Base-by-base conservation (phyloP, 2,113 vertebrate species). In the Pelecanus crispus region DNA sequence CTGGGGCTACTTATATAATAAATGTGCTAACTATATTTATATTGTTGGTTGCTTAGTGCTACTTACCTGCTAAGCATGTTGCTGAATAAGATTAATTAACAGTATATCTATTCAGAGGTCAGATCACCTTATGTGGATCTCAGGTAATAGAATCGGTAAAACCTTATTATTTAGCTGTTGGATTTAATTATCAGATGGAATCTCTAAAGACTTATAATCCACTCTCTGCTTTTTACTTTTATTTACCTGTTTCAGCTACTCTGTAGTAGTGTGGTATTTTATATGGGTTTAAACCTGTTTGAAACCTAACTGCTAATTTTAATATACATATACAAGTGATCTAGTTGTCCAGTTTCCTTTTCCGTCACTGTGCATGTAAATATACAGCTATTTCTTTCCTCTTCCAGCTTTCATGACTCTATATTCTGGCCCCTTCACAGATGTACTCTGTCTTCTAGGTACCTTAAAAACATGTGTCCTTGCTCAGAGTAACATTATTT, bases 171-270 rank as follows among this genome's bases (percentile, higher is more conserved):
- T 97, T 96, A 94, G 56, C 79, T 88, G 59, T 86, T n/a, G 7
- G 28, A 81, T 94, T 95, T 97, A 97, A 97, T 96, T 97, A 91
- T 88, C 32, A 92, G 80, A 62, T 96, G 36, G 73, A 94, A 86
- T 95, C 83, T 94, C 93, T 92, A 25, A 86, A 93, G 75, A 92
- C 36, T 56, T 83, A 78, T n/a, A 85, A 91, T 80, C 29, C 65
- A 77, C 31, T 7, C 50, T 59, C 34, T 93, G 21, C 26, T 88
- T 81, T 90, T 94, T 59, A 4, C 32, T 70, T 87, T 62, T 92
- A 65, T 91, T 96, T 95, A 92, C n/a, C 42, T 92, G 7, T 91
- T 97, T 94, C 40, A 36, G 68, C 17, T 95, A 70, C 49, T 93
- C 75, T 80, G 17, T 61, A 80, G 13, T 88, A 73, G 7, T 77